Evolutionary conservation across 1,140 invertebrate species (phyloP), one percentile per base, ranked within the genome.

Genomic region (Hyposmocoma kahamanoa): DNA sequence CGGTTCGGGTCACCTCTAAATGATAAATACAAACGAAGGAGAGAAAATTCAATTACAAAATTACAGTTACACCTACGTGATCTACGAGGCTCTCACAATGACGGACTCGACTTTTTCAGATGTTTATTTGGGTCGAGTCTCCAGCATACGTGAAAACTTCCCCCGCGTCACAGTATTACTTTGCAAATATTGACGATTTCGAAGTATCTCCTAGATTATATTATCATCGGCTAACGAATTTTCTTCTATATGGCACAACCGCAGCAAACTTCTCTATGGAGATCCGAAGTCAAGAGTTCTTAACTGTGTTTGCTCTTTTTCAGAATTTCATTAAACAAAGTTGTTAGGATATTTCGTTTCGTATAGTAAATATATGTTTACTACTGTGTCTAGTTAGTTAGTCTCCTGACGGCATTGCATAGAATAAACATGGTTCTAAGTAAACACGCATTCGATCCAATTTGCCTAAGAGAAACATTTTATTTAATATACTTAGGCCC

Each of bases 121-220:
- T 72, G 67, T 72, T 75, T 72, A 66, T 62, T 63, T 63, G 59
- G 58, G 67, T 68, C 64, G 67, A 62, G 53, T 42, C 52, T 53
- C 51, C 42, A 62, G 66, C 50, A 49, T 53, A 59, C 64, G 62
- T 63, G 68, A 57, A 62, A 57, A 72, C 47, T 62, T 62, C 53
- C 56, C 45, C n/a, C 44, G 42, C 53, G 38, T 32, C 48, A 51
- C 55, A 50, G 47, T 59, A 58, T 59, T 63, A 69, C 65, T 69
- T 56, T 55, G 49, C 56, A 67, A 74, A 74, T 74, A 69, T 63
- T 62, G 62, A 45, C 42, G 30, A 18, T 47, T 47, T 39, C 24
- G 5, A 26, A 26, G 19, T 26, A 24, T n/a, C 22, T 28, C 38
- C 24, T 47, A 50, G 28, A 45, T 50, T 47, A 42, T 26, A 26